Conservation (phyloP, 2,113 vertebrate genomes). For the Penelope pileata region DNA sequence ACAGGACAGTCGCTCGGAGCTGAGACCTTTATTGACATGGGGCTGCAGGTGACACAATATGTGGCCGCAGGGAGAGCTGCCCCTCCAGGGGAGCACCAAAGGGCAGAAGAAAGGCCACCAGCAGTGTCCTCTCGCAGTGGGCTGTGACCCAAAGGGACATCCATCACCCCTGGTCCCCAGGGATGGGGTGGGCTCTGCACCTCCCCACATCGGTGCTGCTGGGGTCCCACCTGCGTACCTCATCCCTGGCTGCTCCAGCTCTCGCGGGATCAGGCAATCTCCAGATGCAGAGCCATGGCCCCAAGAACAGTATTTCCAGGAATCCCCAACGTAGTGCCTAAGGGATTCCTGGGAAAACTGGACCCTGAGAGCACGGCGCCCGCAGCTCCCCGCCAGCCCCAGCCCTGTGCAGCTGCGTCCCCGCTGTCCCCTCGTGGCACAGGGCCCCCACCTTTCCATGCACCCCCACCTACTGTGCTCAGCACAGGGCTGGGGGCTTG, state of each 20-base stretch:
- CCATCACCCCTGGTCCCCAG: rapidly evolving
- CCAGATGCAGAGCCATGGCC: conserved; percentile 85
- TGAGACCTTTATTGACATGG: conserved; percentile 43
- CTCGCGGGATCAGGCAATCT: not conserved
- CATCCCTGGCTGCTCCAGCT: not conserved
- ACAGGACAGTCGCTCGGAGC: not conserved
- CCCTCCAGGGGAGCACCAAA: too few species aligned
- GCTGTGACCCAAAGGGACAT: rapidly evolving
- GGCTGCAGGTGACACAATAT: rapidly evolving
- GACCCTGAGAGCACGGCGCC: conserved; percentile 93
- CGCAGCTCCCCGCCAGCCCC: not conserved
- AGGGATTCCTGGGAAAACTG: conserved; percentile 99
- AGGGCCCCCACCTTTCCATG: not conserved
- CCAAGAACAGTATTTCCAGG: conserved; percentile 99
- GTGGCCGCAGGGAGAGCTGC: not conserved
- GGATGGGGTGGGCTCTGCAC: not conserved
- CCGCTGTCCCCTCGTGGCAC: not conserved
- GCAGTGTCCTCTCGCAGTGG: not conserved
- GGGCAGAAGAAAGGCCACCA: not conserved
- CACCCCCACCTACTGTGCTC: not conserved
- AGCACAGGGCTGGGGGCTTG: rapidly evolving
- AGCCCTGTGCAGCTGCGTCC: not conserved
- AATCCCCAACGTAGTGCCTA: conserved; percentile 93
- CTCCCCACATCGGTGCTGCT: not conserved
- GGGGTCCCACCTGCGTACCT: not conserved